Percentiles rank a stretch among this genome's conserved stretches.
Evolutionary conservation across 1,140 invertebrate genomes (phyloP).

Genomic region (Musca vetustissima): DNA sequence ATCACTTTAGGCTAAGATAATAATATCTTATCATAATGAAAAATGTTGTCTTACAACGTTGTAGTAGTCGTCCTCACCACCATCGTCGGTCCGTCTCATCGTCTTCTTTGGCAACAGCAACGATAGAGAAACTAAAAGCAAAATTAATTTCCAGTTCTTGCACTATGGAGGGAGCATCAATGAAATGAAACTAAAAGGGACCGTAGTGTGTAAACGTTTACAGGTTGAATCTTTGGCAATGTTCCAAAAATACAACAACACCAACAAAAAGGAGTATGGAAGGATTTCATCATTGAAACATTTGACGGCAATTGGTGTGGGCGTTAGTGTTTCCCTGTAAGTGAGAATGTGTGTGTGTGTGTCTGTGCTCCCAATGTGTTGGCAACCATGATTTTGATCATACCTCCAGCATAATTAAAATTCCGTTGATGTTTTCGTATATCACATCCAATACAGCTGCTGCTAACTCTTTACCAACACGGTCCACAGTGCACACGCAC

Average conservation of each 20-base stretch:
- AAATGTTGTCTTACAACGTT: neutral
- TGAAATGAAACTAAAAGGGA: no score
- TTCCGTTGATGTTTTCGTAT: conserved; percentile 19
- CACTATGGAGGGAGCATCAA: no score
- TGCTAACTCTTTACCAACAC: neutral
- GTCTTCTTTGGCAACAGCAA: neutral
- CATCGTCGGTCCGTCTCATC: neutral
- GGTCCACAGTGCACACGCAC: neutral
- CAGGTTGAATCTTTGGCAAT: neutral
- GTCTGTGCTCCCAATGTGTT: no score
- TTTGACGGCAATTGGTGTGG: no score
- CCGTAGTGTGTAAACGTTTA: no score
- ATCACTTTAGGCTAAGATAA: conserved; percentile 12
- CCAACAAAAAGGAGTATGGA: neutral
- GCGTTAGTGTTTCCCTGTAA: no score
- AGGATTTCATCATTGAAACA: neutral
- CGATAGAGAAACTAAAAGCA: neutral
- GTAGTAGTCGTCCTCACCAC: no score
- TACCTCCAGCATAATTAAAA: conserved; percentile 22
- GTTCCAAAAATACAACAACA: neutral
- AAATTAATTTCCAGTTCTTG: conserved; percentile 9
- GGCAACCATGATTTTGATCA: neutral
- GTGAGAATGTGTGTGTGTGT: no score
- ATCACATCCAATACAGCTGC: conserved; percentile 10
- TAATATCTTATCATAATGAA: conserved; percentile 10